Evolutionary conservation across 2,113 vertebrate genomes (phyloP), one percentile per base, ranked within the genome.

Genomic region (Glareola pratincola): DNA sequence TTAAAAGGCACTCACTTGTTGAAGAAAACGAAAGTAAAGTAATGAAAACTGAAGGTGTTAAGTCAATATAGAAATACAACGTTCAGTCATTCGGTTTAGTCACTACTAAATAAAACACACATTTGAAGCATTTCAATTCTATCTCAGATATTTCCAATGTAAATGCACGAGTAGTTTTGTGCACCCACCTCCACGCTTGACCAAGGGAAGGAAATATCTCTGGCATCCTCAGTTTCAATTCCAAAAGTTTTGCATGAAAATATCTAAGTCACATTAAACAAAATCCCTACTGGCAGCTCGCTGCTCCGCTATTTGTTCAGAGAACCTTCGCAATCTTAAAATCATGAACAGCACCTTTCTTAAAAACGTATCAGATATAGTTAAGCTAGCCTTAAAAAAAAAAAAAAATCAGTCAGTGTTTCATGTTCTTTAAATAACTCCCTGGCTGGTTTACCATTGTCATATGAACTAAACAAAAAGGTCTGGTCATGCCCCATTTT

Each of bases 391-490:
- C 66, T 84, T 75, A 13, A 34, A 34, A 59, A 34, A 32, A 8
- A 57, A 41, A 41, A 41, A 41, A 29, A 5, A 14, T 24, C 36
- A 48, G 43, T 10, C 56, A 51, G 82, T 89, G 53, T 76, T 69
- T 78, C 81, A 39, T 90, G 84, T 91, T 94, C 80, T 95, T 88
- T 96, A 94, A 94, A 82, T 92, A 97, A 95, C 78, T 90, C 89
- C 34, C 76, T 88, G 88, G 53, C 72, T 72, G 64, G 51, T 92
- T 91, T 53, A 80, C 45, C 59, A 62, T 23, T 91, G 96, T 96
- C 91, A 91, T 62, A 82, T 41, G 39, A 96, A 76, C 81, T n/a
- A 75, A 94, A 92, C 87, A 88, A 94, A 96, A 92, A 94, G 77
- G 59, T 67, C 85, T 92, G 94, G 89, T 94, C 94, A 97, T 95